Percentiles rank a stretch among this genome's conserved stretches.
phyloP scores from a whole-genome alignment of 92 coral and sea anemone genomes.

The Pocillopora grandis region DNA sequence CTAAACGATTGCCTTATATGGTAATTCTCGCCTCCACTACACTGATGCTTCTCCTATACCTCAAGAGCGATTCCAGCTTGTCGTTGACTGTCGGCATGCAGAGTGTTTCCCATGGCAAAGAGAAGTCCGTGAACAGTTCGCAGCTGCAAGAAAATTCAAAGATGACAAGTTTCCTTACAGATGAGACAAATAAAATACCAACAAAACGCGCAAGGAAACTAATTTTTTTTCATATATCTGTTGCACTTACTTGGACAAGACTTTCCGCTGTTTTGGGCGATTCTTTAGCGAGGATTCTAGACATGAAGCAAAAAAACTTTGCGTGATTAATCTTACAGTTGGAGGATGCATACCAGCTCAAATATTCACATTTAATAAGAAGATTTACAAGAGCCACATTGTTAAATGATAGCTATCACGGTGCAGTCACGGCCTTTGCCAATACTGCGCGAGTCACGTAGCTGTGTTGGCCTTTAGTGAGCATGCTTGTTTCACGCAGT shows the following conservation, averaged over 20 bases:
- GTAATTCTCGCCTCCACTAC: not conserved
- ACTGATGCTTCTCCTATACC: conserved; percentile 37
- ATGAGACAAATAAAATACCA: not conserved
- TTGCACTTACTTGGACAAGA: conserved; percentile 83
- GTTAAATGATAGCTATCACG: too few species aligned
- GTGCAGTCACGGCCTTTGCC: too few species aligned
- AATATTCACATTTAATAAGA: too few species aligned
- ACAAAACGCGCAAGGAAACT: too few species aligned
- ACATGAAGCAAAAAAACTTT: not conserved
- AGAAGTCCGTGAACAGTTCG: conserved; percentile 88
- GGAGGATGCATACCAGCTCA: too few species aligned
- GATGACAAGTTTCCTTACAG: not conserved
- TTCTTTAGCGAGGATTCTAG: conserved; percentile 85
- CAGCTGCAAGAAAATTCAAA: conserved; percentile 47
- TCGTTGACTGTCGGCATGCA: conserved; percentile 93
- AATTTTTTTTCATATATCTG: not conserved
- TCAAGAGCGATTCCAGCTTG: conserved; percentile 97
- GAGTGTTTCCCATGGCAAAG: conserved; percentile 92
- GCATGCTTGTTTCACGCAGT: too few species aligned
- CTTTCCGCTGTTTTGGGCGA: conserved; percentile 90
- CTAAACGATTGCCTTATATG: not conserved
- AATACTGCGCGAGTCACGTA: too few species aligned
- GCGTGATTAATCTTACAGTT: too few species aligned
- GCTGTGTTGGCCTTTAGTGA: too few species aligned
- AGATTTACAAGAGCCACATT: too few species aligned